Conservation (phyloP, 37 sponge, comb jelly and placozoan genomes). For the Halisarca cf. caerulea region DNA sequence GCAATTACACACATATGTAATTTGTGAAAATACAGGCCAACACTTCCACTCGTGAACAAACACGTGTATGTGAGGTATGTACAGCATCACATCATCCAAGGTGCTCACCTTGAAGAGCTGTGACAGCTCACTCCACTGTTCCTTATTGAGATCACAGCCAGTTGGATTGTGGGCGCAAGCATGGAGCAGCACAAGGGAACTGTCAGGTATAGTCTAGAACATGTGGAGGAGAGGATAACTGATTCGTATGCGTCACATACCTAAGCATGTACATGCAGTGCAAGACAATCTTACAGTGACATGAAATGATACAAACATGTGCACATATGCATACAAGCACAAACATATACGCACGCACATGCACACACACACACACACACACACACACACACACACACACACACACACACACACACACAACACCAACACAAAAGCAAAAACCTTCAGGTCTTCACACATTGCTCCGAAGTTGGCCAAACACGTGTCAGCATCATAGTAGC, state of each 20-base stretch:
- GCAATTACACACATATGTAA: neutral
- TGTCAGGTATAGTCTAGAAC: conserved; percentile 72
- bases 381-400: too few species aligned
- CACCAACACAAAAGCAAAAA: too few species aligned
- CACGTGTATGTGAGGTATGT: neutral
- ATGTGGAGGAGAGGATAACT: too few species aligned
- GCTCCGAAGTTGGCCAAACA: conserved; percentile 75
- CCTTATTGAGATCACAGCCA: conserved; percentile 86
- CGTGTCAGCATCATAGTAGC: conserved; percentile 79
- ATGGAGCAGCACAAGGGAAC: conserved; percentile 85
- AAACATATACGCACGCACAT: too few species aligned
- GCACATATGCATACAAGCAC: too few species aligned
- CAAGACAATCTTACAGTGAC: too few species aligned
- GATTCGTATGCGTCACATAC: too few species aligned
- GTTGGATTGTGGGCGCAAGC: conserved; percentile 98
- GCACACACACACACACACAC: too few species aligned
- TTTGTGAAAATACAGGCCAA: neutral
- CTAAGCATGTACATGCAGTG: too few species aligned
- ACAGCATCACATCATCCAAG: too few species aligned
- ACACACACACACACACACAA: too few species aligned
- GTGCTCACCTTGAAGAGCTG: conserved; percentile 68
- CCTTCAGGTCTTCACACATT: conserved; percentile 68
- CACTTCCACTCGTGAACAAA: neutral
- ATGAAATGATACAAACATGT: too few species aligned
- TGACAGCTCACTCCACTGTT: conserved; percentile 91